Conservation (phyloP, 2,888 invertebrate species). For the Drosophila koepferae region DNA sequence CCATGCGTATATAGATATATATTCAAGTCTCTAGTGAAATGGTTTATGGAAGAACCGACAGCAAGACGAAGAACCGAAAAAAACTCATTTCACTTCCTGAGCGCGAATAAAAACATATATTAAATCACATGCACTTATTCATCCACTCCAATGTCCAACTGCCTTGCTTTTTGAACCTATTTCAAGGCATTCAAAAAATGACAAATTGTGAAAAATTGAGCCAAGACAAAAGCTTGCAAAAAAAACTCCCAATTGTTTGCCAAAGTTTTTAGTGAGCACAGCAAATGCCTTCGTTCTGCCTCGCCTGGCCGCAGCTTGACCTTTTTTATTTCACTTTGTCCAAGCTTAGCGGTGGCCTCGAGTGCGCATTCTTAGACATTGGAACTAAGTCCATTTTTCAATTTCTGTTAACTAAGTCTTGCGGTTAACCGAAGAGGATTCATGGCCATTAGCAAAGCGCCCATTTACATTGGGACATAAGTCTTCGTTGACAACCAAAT, state of each 20-base stretch:
- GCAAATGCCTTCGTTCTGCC: conserved; percentile 10
- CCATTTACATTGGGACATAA: conserved; percentile 10
- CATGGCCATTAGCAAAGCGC: conserved; percentile 1
- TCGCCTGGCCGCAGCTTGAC: neutral
- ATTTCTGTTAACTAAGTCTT: conserved; percentile 70
- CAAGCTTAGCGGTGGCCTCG: conserved; percentile 60
- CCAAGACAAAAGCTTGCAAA: conserved; percentile 34
- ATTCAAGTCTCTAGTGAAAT: no score
- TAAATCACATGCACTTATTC: neutral
- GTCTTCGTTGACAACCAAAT: conserved; percentile 25
- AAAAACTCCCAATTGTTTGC: conserved; percentile 42
- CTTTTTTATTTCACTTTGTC: neutral
- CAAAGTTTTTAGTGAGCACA: conserved; percentile 33
- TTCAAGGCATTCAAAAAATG: conserved; percentile 12
- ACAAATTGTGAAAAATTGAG: conserved; percentile 49
- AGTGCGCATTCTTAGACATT: conserved; percentile 34
- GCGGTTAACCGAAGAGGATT: conserved; percentile 50
- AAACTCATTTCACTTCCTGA: no score
- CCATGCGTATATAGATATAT: no score
- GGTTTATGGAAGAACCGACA: no score
- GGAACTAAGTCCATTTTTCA: conserved; percentile 70
- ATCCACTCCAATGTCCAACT: neutral
- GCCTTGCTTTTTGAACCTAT: no score
- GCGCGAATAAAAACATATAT: no score
- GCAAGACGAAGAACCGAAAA: no score